phyloP scores from a whole-genome alignment of 2,888 invertebrate genomes.

The Sphecodes monilicornis region DNA sequence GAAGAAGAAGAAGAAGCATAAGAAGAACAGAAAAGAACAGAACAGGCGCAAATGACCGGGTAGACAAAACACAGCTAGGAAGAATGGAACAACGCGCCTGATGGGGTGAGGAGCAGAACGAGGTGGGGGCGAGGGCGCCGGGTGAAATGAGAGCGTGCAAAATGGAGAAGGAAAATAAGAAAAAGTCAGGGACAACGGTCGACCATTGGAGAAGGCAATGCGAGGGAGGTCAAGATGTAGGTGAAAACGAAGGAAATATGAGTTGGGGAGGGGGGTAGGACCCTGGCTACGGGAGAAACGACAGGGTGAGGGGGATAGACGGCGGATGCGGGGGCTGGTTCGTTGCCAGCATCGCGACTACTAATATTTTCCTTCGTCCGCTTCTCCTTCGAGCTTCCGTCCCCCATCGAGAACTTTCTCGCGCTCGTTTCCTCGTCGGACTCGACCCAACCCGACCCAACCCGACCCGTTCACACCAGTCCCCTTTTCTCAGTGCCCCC shows the following conservation, averaged over 20 bases:
- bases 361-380: constrained; percentile 45
- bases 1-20: neutral
- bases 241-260: constrained; percentile 40
- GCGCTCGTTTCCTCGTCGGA: constrained; percentile 26
- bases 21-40: neutral
- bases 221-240: constrained; percentile 36
- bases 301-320: neutral
- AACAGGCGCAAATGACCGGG: constrained; percentile 21
- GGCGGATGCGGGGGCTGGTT: constrained; percentile 7
- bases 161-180: constrained; percentile 22
- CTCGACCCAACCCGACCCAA: neutral
- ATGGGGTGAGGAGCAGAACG: neutral
- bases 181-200: constrained; percentile 9
- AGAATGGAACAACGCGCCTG: constrained; percentile 28
- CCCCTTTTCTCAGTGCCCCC: constrained; percentile 11
- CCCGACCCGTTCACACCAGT: neutral
- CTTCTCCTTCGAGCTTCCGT: constrained; percentile 34
- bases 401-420: constrained; percentile 33
- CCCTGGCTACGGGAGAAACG: neutral
- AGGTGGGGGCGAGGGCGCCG: neutral
- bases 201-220: constrained; percentile 17
- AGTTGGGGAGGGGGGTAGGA: too few species aligned
- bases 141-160: neutral
- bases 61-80: constrained; percentile 27
- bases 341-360: constrained; percentile 38